phyloP scores from a whole-genome alignment of 2,113 vertebrate species.

The Pterocles gutturalis region DNA sequence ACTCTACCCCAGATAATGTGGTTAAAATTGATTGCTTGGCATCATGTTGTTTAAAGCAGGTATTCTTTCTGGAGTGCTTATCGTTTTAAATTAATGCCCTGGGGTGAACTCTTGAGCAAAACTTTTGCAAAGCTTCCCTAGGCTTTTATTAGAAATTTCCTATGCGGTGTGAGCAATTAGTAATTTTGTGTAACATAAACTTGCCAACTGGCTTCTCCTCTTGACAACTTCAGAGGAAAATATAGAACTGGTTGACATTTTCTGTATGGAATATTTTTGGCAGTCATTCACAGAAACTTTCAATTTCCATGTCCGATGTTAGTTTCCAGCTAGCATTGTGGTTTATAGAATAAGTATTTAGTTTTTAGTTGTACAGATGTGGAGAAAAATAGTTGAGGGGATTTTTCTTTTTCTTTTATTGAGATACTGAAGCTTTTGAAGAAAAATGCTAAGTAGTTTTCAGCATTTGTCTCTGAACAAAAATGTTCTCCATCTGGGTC shows the following conservation, averaged over 20 bases:
- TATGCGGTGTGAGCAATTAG: conserved; percentile 67
- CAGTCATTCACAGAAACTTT: conserved; percentile 27
- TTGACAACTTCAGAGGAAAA: conserved; percentile 47
- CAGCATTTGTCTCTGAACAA: background rate
- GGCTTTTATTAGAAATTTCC: conserved; percentile 44
- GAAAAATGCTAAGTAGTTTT: background rate
- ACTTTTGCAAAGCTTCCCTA: conserved; percentile 31
- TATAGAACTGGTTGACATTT: conserved; percentile 37
- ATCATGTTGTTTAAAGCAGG: background rate
- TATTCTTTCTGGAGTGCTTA: conserved; percentile 18
- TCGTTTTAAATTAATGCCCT: conserved; percentile 29
- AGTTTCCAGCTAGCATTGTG: conserved; percentile 7
- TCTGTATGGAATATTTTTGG: conserved; percentile 29
- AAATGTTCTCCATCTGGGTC: background rate
- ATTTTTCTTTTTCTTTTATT: background rate
- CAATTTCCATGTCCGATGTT: background rate
- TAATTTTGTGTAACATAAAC: conserved; percentile 33
- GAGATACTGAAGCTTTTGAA: background rate
- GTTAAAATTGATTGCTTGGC: background rate
- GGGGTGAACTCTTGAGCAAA: conserved; percentile 6
- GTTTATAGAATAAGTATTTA: conserved; percentile 8
- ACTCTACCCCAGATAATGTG: background rate
- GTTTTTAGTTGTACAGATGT: background rate
- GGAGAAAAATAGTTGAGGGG: background rate
- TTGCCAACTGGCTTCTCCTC: conserved; percentile 59